Conservation (phyloP, 2,113 vertebrate genomes). For the Eublepharis macularius region DNA sequence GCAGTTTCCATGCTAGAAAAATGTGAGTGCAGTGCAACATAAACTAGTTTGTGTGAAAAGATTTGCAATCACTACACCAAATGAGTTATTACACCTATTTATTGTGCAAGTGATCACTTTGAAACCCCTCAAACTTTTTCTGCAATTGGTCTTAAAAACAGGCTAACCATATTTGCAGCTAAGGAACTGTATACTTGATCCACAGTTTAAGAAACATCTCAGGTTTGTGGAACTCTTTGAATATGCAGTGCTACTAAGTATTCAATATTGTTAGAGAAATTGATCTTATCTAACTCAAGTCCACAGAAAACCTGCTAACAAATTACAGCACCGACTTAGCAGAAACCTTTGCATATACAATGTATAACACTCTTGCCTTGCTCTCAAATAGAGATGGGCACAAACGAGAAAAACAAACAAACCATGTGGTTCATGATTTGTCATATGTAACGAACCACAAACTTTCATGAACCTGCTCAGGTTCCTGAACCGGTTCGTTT, state of each 20-base stretch:
- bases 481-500: no score
- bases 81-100: background rate
- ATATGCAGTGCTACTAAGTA: background rate
- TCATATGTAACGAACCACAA: no score
- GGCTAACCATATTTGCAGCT: background rate
- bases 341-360: fast-evolving
- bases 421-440: no score
- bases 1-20: background rate
- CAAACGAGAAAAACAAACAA: no score
- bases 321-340: background rate
- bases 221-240: background rate
- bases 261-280: background rate
- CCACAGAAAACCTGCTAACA: background rate
- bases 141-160: background rate
- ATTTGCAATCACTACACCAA: background rate
- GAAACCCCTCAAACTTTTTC: background rate
- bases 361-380: fast-evolving
- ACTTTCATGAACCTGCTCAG: no score
- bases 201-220: background rate
- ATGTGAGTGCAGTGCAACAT: background rate
- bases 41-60: background rate
- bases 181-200: background rate
- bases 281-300: background rate
- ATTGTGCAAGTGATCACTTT: background rate
- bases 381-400: fast-evolving